Conservation (phyloP, 1,140 invertebrate species). For the Drosophila repleta region DNA sequence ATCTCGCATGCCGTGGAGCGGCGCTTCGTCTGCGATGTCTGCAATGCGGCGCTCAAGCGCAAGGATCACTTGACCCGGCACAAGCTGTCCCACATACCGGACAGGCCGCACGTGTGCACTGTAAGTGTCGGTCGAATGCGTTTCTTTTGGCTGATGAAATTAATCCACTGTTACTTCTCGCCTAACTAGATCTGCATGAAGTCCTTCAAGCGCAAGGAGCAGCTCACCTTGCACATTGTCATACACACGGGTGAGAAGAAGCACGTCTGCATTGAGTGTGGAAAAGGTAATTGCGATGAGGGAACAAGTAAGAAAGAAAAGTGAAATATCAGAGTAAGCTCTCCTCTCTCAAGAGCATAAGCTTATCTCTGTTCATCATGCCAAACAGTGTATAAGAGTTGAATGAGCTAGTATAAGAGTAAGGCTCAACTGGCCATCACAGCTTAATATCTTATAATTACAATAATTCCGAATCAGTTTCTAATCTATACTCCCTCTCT, state of each 20-base stretch:
- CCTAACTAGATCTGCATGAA: conserved; percentile 88
- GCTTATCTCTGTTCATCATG: too few relatives aligned
- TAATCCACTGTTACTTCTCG: conserved; percentile 1
- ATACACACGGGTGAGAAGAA: conserved; percentile 94
- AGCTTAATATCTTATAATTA: background rate
- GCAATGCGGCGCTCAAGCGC: conserved; percentile 92
- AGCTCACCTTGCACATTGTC: conserved; percentile 92
- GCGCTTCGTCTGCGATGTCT: conserved; percentile 92
- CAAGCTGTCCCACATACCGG: conserved; percentile 92
- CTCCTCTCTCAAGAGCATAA: too few relatives aligned
- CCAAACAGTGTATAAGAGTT: too few relatives aligned
- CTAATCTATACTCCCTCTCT: background rate
- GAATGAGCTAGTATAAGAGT: too few relatives aligned
- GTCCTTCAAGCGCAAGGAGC: conserved; percentile 93
- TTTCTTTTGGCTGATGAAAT: too few relatives aligned
- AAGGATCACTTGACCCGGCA: conserved; percentile 92
- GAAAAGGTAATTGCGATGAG: conserved; percentile 87
- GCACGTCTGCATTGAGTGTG: conserved; percentile 93
- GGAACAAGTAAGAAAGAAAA: too few relatives aligned
- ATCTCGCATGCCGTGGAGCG: conserved; percentile 92
- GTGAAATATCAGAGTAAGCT: too few relatives aligned
- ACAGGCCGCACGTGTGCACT: conserved; percentile 92
- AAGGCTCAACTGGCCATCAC: too few relatives aligned
- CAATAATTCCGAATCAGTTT: too few relatives aligned
- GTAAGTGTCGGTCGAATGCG: conserved; percentile 70